These are phyloP conservation scores for Sprattus sprattus DNA, from an alignment of 2,113 vertebrate genomes.

Conservation along the genomic window DNA sequence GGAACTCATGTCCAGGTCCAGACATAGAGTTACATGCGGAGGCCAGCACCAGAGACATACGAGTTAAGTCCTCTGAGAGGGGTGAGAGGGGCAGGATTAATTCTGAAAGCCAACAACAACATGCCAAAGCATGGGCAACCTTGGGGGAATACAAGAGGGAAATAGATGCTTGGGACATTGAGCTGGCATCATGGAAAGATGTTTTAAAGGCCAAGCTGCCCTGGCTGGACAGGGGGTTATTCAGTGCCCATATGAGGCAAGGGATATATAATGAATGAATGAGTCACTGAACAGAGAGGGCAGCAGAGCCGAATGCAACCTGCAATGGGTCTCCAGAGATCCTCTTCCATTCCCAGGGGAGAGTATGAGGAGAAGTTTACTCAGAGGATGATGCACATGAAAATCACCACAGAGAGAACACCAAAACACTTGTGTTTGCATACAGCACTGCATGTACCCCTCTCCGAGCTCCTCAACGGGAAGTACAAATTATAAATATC, in stretches of 20 bases:
- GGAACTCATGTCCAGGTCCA: not conserved
- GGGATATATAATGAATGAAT: not conserved
- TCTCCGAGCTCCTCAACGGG: not conserved
- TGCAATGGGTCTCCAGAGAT: conserved; percentile 1
- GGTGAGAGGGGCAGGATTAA: not conserved
- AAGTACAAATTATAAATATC: conserved; percentile 37
- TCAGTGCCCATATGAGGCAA: not conserved
- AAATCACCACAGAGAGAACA: not conserved
- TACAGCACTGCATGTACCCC: conserved; percentile 19
- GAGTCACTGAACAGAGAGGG: not conserved
- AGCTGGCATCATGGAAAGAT: conserved; percentile 15
- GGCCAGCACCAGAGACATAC: not conserved
- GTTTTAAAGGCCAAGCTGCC: not conserved
- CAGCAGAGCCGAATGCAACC: not conserved
- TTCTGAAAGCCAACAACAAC: conserved; percentile 7
- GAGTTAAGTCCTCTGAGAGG: not conserved
- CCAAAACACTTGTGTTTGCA: not conserved
- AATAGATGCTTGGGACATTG: not conserved
- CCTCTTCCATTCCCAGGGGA: not conserved
- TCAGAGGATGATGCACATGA: not conserved
- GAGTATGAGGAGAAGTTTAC: not conserved
- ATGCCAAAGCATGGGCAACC: conserved; percentile 4
- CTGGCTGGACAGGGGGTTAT: not conserved
- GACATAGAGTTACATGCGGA: not conserved
- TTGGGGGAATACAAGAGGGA: not conserved